Conservation (phyloP, 2,113 vertebrate species). For the Empidonax alnorum region DNA sequence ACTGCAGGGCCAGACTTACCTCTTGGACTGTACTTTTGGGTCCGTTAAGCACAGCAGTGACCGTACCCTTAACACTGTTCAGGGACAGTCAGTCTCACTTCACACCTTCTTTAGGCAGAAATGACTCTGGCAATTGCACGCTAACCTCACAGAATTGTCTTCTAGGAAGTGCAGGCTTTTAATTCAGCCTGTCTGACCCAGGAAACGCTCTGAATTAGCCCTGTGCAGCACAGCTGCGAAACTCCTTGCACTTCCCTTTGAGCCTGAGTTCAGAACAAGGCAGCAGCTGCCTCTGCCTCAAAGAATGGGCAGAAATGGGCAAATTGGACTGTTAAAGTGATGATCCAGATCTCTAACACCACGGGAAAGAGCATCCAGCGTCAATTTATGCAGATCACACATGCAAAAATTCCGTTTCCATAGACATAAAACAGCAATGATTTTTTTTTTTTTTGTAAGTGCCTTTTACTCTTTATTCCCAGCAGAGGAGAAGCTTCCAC, state of each 20-base stretch:
- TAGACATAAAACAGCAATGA: rapidly evolving
- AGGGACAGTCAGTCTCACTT: background rate
- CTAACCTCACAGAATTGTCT: background rate
- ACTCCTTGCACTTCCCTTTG: background rate
- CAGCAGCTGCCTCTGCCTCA: background rate
- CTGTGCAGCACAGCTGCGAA: background rate
- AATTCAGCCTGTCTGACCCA: rapidly evolving
- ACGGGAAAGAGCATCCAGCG: background rate
- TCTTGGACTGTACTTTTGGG: background rate
- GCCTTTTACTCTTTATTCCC: background rate
- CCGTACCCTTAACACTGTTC: background rate
- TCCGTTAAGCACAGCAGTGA: background rate
- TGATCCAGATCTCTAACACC: background rate
- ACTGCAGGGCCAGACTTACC: background rate
- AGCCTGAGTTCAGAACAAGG: background rate
- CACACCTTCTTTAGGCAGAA: background rate
- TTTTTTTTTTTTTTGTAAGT: background rate
- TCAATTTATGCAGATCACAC: background rate
- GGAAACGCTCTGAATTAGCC: background rate
- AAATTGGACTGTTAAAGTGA: background rate
- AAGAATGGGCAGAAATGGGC: rapidly evolving
- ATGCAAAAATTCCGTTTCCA: rapidly evolving
- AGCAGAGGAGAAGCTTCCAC: background rate
- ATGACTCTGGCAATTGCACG: too few species aligned
- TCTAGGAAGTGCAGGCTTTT: background rate